Evolutionary conservation across 2,888 invertebrate genomes (phyloP).

Genomic region (Zaprionus obscuricornis): DNA sequence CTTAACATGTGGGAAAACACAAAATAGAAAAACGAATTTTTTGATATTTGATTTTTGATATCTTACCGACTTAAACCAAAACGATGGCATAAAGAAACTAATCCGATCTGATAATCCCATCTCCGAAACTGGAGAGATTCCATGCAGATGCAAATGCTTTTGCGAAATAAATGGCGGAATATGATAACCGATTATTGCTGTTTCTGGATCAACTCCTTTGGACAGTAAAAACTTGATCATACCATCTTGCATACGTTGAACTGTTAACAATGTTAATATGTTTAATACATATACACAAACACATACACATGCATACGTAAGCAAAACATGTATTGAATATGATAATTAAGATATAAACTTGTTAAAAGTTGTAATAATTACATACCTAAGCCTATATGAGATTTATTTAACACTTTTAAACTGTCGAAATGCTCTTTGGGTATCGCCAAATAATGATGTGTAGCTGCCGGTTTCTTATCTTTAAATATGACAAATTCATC

Average conservation of each 20-base stretch:
- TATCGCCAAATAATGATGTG: conserved; percentile 91
- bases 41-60: not conserved
- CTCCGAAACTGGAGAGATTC: conserved; percentile 90
- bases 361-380: no score
- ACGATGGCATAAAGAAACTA: conserved; percentile 89
- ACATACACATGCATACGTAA: not conserved
- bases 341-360: no score
- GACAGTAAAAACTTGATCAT: conserved; percentile 84
- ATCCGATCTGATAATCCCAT: conserved; percentile 88
- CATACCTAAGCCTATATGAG: conserved; percentile 89
- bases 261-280: conserved; percentile 82
- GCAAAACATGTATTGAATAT: no score
- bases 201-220: conserved; percentile 83
- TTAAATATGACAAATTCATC: conserved; percentile 91
- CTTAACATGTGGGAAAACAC: not conserved
- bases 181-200: conserved; percentile 90
- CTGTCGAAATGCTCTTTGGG: conserved; percentile 91
- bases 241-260: conserved; percentile 87
- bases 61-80: conserved; percentile 92
- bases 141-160: conserved; percentile 91
- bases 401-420: conserved; percentile 86
- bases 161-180: conserved; percentile 95
- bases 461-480: conserved; percentile 92
- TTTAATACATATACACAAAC: not conserved
- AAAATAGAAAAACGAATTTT: not conserved